Percentiles rank a stretch among this genome's conserved stretches.
Conservation (phyloP, 2,888 invertebrate genomes). For the Tetrapedia diversipes region DNA sequence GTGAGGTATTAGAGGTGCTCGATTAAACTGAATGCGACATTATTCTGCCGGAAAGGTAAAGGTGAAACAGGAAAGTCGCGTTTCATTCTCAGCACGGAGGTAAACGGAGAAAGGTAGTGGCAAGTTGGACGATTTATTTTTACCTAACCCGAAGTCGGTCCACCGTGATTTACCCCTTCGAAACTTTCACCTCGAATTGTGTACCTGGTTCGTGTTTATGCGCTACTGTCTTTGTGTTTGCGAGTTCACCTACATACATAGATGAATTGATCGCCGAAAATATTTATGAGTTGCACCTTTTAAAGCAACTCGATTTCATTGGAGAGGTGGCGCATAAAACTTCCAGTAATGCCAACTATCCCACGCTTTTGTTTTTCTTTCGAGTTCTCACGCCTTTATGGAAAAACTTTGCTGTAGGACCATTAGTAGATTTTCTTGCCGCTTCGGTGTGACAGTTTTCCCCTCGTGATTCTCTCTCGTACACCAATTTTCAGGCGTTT, state of each 20-base stretch:
- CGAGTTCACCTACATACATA: not conserved
- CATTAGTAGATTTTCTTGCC: conserved; percentile 21
- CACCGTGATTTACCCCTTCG: conserved; percentile 15
- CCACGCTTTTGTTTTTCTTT: conserved; percentile 1
- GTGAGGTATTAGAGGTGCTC: conserved; percentile 17
- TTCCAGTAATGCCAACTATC: conserved; percentile 41
- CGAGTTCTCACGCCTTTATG: conserved; percentile 35
- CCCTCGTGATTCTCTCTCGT: no score
- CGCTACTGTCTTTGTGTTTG: no score
- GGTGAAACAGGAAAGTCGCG: conserved; percentile 5
- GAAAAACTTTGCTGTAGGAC: conserved; percentile 31
- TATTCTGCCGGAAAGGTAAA: conserved; percentile 10
- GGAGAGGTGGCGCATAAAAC: conserved; percentile 25
- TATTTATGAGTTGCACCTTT: conserved; percentile 26
- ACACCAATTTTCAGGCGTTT: conserved; percentile 42
- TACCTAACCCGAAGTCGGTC: not conserved
- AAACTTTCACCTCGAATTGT: conserved; percentile 9
- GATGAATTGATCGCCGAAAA: conserved; percentile 34
- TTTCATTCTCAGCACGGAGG: conserved; percentile 1
- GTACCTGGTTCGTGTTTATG: no score
- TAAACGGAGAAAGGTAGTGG: not conserved
- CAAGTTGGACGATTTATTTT: conserved; percentile 35
- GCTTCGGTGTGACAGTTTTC: not conserved
- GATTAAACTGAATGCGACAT: conserved; percentile 31
- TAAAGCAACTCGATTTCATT: conserved; percentile 33